Base-by-base conservation (phyloP, 2,888 invertebrate species). In the Apotomis capreana region DNA sequence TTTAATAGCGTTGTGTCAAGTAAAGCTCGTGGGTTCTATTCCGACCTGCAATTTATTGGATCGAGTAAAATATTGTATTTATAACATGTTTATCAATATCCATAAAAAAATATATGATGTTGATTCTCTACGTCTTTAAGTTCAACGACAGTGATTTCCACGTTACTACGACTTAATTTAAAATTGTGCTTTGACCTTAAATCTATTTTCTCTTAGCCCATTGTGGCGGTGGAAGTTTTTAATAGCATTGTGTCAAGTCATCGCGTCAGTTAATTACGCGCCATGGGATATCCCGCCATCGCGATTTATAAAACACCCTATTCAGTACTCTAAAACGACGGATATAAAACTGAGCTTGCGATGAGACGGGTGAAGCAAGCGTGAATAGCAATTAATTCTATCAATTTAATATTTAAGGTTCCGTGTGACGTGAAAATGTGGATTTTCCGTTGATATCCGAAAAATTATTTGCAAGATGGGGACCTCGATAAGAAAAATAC, bases 241-340 rank as follows among this genome's bases (percentile, higher is more conserved):
- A 69, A 61, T 61, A 55, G 68, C 68, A 55, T 69, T 69, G 61
- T 55, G 68, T 69, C 55, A 55, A 69, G 68, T 69, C 68, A 61
- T 54, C 46, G 13, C 61, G 26, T 54, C 51, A 2, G 58, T 37
- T 58, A 37, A 58, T 58, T 58, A 58, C n/a, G 12, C 36, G 36
- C 58, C 6, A 37, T 5, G 37, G 61, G 55, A 60, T 46, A 26
- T 6, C 36, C 26, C 12, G 49, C 49, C 51, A 36, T 12, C 44
- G 15, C 15, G 5, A 55, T 2, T 6, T 0, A 40, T 8, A 57
- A 10, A 37, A 12, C 55, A 55, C 13, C 26, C 52, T 37, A 44
- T 44, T 49, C 46, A 46, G 46, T 49, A 26, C 49, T 8, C 5
- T 58, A 12, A 5, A 15, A 36, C 10, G 3, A 12, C 2, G 10